These are phyloP conservation scores for Xestia xanthographa DNA, from an alignment of 2,888 invertebrate genomes.

Conservation along the genomic window DNA sequence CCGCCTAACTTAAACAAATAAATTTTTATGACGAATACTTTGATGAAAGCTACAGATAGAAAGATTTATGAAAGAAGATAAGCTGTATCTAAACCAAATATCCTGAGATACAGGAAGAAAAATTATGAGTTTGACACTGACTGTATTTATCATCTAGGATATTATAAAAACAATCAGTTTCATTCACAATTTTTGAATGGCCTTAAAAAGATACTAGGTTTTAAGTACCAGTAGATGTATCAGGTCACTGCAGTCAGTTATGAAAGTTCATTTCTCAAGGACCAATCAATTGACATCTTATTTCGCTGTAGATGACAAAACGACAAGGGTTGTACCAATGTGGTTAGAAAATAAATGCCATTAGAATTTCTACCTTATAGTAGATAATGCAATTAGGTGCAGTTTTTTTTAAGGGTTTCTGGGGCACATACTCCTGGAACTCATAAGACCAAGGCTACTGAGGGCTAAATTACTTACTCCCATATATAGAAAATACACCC, in stretches of 20 bases:
- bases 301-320: not conserved
- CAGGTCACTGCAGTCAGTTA: not conserved
- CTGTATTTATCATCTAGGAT: not conserved
- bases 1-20: not conserved
- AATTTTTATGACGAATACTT: not conserved
- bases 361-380: not conserved
- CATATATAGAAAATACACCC: not conserved
- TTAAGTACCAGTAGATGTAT: not conserved
- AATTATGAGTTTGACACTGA: not conserved
- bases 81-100: not conserved
- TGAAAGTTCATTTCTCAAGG: not conserved
- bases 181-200: not conserved
- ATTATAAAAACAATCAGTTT: not conserved
- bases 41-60: not conserved
- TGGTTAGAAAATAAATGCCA: not conserved
- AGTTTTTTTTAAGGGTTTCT: not conserved
- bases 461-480: not conserved
- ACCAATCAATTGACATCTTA: conserved; percentile 1
- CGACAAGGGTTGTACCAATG: conserved; percentile 8
- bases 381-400: not conserved
- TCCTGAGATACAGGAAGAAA: not conserved
- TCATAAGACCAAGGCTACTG: not conserved
- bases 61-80: not conserved
- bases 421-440: not conserved
- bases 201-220: not conserved